Conservation (phyloP, 2,113 vertebrate species). For the Forbesichthys agassizii region DNA sequence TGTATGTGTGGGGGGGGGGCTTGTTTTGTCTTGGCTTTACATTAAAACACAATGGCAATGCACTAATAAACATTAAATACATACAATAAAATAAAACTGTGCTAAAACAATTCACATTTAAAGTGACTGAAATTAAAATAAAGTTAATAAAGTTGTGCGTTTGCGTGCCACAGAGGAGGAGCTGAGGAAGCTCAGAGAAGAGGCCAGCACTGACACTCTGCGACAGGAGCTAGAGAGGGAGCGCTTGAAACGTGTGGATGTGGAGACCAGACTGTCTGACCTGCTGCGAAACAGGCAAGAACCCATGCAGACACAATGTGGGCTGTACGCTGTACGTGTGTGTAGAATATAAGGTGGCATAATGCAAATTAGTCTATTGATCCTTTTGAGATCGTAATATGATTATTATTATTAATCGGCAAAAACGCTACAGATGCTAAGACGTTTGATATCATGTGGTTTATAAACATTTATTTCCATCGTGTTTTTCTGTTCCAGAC, state of each 20-base stretch:
- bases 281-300: slow-evolving; percentile 82
- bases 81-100: too few relatives aligned
- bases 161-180: slow-evolving; percentile 87
- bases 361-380: background rate
- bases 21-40: too few relatives aligned
- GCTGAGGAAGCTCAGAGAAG: slow-evolving; percentile 90
- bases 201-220: slow-evolving; percentile 85
- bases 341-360: background rate
- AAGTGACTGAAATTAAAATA: too few relatives aligned
- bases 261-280: slow-evolving; percentile 91
- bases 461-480: slow-evolving; percentile 1
- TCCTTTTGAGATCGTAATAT: too few relatives aligned
- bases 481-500: slow-evolving; percentile 61
- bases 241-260: slow-evolving; percentile 82
- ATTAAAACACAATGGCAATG: too few relatives aligned
- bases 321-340: background rate
- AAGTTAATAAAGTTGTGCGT: background rate
- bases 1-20: too few relatives aligned
- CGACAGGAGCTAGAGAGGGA: slow-evolving; percentile 92
- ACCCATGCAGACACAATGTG: background rate
- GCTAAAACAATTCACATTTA: too few relatives aligned
- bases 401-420: too few relatives aligned
- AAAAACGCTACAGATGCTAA: too few relatives aligned
- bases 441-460: too few relatives aligned
- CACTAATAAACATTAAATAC: too few relatives aligned